Conservation (phyloP, 2,888 invertebrate species). For the Emmelina monodactyla region DNA sequence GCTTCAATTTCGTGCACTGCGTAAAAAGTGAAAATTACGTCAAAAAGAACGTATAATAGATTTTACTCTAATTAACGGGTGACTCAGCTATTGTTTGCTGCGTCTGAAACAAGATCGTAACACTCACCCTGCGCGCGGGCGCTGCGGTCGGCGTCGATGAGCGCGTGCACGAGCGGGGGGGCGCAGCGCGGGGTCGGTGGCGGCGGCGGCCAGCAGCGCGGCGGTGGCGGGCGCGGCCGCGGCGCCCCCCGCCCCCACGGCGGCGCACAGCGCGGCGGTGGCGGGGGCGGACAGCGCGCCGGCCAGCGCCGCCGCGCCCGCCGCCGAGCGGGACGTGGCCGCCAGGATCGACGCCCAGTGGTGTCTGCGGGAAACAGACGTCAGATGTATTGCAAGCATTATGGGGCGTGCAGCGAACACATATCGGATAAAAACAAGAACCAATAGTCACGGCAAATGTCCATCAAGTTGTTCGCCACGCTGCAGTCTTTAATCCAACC, state of each 20-base stretch:
- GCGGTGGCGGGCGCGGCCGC: conserved; percentile 23
- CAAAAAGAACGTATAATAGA: too few species aligned
- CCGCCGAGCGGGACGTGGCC: conserved; percentile 20
- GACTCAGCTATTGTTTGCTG: too few species aligned
- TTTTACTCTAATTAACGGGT: too few species aligned
- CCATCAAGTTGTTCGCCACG: too few species aligned
- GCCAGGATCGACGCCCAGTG: conserved; percentile 75
- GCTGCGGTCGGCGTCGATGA: conserved; percentile 40
- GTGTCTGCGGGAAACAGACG: conserved; percentile 65
- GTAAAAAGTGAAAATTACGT: too few species aligned
- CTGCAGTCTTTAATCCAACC: too few species aligned
- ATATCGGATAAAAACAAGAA: too few species aligned
- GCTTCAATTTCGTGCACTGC: too few species aligned
- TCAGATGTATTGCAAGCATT: too few species aligned
- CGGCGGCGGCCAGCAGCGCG: conserved; percentile 29
- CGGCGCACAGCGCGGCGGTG: conserved; percentile 39
- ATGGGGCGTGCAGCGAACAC: too few species aligned
- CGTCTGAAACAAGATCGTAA: too few species aligned
- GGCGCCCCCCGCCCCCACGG: conserved; percentile 29
- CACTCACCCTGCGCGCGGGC: conserved; percentile 40
- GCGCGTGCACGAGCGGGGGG: conserved; percentile 27
- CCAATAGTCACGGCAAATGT: too few species aligned
- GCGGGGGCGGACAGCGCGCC: conserved; percentile 24
- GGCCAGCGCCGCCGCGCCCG: conserved; percentile 18
- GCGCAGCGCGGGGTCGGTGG: conserved; percentile 22